phyloP scores from a whole-genome alignment of 2,888 invertebrate genomes.

The Chromoteleia sp. region DNA sequence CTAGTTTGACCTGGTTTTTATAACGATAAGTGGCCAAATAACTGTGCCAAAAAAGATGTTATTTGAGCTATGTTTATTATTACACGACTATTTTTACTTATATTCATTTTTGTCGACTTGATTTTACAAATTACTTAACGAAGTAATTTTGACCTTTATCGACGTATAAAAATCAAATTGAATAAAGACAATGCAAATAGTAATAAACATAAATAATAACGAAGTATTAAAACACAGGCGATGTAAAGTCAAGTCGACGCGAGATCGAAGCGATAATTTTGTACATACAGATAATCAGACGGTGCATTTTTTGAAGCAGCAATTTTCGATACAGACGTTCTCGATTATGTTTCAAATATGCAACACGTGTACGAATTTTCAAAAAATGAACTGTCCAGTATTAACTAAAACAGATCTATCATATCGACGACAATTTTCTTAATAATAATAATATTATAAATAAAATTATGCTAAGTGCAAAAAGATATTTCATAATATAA shows the following conservation, averaged over 20 bases:
- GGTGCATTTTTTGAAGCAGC: constrained; percentile 58
- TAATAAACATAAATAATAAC: constrained; percentile 42
- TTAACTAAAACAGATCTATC: constrained; percentile 75
- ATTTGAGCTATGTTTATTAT: constrained; percentile 57
- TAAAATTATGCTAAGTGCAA: constrained; percentile 71
- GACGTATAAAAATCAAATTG: constrained; percentile 22
- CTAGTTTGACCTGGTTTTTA: constrained; percentile 58
- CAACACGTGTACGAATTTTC: constrained; percentile 21
- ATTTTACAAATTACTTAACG: constrained; percentile 35
- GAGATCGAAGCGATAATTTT: constrained; percentile 42
- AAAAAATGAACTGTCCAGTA: constrained; percentile 64
- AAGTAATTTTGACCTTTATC: constrained; percentile 13
- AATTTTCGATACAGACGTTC: constrained; percentile 31
- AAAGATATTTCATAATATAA: constrained; percentile 68
- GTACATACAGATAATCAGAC: constrained; percentile 61
- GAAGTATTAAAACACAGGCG: background rate
- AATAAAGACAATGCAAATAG: constrained; percentile 59
- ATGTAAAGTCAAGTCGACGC: constrained; percentile 46
- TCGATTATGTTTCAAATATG: constrained; percentile 10
- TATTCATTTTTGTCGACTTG: constrained; percentile 51
- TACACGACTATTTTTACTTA: constrained; percentile 27
- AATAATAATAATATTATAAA: constrained; percentile 74
- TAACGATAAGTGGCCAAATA: constrained; percentile 63
- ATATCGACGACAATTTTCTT: constrained; percentile 80
- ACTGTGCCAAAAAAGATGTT: constrained; percentile 64